Conservation (phyloP, 2,797 vertebrate genomes). For the Sciurus vulgaris region DNA sequence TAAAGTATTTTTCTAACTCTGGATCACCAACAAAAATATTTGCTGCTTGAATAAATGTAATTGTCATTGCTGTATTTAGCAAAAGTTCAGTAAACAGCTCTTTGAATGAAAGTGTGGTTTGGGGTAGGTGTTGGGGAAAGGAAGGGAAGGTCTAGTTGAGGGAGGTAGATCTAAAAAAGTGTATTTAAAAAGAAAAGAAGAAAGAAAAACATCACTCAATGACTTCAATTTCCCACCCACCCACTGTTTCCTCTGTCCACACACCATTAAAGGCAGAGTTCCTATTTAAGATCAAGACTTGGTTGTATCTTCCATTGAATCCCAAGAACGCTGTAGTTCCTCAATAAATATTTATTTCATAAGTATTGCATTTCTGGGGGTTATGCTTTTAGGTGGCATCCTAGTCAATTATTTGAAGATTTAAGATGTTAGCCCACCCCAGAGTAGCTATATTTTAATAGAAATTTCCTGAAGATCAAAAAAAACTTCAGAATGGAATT, state of each 20-base stretch:
- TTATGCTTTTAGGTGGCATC: slow-evolving; percentile 30
- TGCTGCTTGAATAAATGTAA: background rate
- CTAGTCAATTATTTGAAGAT: background rate
- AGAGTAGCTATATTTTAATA: background rate
- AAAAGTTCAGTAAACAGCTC: background rate
- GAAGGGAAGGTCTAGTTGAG: background rate
- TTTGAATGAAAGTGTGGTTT: background rate
- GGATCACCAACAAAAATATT: background rate
- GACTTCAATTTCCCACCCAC: background rate
- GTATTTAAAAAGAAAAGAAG: background rate
- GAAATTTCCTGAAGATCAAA: slow-evolving; percentile 18
- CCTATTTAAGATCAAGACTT: background rate
- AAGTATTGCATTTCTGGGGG: background rate
- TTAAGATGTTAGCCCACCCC: background rate
- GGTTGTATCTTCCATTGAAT: background rate
- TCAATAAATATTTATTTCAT: slow-evolving; percentile 8
- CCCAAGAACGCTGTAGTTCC: background rate
- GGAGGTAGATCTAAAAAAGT: background rate
- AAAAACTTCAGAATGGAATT: background rate
- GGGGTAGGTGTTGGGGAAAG: background rate
- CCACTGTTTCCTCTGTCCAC: background rate
- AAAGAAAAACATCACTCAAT: background rate
- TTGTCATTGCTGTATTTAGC: background rate
- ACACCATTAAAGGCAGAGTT: background rate
- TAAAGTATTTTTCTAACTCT: slow-evolving; percentile 50